Conservation (phyloP, 2,797 vertebrate genomes). For the Leucoraja ocellata region DNA sequence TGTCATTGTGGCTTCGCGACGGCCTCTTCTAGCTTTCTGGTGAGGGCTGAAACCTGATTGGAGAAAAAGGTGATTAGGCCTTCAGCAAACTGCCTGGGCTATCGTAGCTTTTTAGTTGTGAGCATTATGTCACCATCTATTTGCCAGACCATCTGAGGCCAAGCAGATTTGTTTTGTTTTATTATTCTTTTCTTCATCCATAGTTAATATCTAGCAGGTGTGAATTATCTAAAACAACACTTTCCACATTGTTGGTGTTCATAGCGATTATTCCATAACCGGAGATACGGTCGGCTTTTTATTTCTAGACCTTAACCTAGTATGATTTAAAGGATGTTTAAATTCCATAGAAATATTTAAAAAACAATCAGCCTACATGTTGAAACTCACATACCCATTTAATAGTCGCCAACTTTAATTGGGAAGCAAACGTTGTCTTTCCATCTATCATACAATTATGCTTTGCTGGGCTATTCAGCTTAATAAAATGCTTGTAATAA, state of each 20-base stretch:
- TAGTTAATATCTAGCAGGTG: background rate
- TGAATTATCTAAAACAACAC: background rate
- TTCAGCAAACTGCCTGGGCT: background rate
- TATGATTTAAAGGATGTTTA: background rate
- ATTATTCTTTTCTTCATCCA: background rate
- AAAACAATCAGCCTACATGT: background rate
- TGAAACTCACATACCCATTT: background rate
- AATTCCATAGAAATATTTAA: background rate
- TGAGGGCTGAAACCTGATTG: background rate
- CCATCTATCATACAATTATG: background rate
- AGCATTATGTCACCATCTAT: background rate
- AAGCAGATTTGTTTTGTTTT: background rate
- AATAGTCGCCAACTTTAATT: background rate
- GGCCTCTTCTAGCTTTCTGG: background rate
- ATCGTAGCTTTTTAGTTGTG: background rate
- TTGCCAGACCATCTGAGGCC: background rate
- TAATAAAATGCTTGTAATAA: background rate
- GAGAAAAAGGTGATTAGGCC: background rate
- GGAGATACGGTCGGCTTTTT: too few relatives aligned
- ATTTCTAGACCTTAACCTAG: background rate
- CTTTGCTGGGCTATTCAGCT: background rate
- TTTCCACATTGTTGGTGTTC: background rate
- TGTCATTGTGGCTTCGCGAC: background rate
- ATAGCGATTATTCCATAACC: background rate
- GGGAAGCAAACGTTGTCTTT: background rate